A percentile compares a stretch with the other conserved stretches of the same genome.
phyloP scores from a whole-genome alignment of 2,888 invertebrate genomes.

The Brachyopa scutellaris region DNA sequence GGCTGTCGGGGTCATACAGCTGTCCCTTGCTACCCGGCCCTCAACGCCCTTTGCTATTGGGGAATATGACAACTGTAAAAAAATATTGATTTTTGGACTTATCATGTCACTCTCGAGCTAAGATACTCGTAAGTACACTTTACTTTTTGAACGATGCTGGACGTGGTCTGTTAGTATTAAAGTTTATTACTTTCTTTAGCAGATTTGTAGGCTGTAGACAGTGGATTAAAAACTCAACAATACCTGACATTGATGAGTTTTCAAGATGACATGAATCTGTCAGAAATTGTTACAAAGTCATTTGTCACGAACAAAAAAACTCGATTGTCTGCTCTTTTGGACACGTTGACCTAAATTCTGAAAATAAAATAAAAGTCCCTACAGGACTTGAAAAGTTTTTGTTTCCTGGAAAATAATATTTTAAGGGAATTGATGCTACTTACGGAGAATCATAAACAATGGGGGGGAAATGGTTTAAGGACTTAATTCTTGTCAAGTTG shows the following conservation, averaged over 20 bases:
- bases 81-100: conserved; percentile 23
- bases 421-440: not conserved
- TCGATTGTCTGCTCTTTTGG: too few relatives aligned
- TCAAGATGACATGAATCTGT: not conserved
- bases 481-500: conserved; percentile 13
- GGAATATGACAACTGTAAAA: not conserved
- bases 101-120: not conserved
- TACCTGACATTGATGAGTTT: not conserved
- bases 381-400: conserved; percentile 42
- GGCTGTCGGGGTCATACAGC: conserved; percentile 23
- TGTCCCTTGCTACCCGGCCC: not conserved
- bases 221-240: not conserved
- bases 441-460: not conserved
- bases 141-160: not conserved
- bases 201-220: too few relatives aligned
- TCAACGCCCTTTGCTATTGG: not conserved
- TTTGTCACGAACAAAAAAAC: too few relatives aligned
- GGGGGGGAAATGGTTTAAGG: too few relatives aligned
- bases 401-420: conserved; percentile 8
- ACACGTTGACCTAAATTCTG: conserved; percentile 26
- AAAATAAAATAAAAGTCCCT: too few relatives aligned
- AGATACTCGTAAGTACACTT: too few relatives aligned
- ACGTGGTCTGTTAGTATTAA: not conserved
- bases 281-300: too few relatives aligned
- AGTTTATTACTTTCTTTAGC: conserved; percentile 21